Percentiles rank a stretch among this genome's conserved stretches.
Conservation (phyloP, 2,888 invertebrate genomes). For the Herminia tarsipennalis region DNA sequence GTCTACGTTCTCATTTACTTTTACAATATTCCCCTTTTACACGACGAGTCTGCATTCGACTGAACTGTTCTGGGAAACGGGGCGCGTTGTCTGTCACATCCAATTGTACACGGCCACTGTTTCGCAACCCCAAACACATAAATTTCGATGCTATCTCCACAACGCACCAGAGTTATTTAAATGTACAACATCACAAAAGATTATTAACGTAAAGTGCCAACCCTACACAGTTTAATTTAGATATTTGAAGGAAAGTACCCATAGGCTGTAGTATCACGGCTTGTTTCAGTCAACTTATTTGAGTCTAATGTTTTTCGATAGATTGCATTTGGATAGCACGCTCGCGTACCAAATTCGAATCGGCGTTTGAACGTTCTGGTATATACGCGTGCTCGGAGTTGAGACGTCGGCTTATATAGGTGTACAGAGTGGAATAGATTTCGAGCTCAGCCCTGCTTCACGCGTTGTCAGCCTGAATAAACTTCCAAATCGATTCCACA, state of each 20-base stretch:
- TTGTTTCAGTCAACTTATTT: conserved; percentile 43
- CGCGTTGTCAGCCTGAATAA: conserved; percentile 83
- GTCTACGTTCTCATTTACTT: conserved; percentile 46
- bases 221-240: conserved; percentile 49
- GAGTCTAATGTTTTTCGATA: conserved; percentile 57
- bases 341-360: conserved; percentile 53
- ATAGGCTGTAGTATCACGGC: conserved; percentile 24
- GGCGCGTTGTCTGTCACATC: conserved; percentile 64
- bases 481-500: conserved; percentile 83
- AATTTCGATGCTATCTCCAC: conserved; percentile 68
- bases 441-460: conserved; percentile 68
- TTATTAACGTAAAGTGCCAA: conserved; percentile 50
- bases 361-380: conserved; percentile 46
- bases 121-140: conserved; percentile 63
- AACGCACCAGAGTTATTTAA: conserved; percentile 59
- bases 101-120: conserved; percentile 60
- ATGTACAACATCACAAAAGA: conserved; percentile 58
- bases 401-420: conserved; percentile 50
- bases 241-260: conserved; percentile 28
- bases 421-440: conserved; percentile 69
- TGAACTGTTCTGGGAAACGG: conserved; percentile 57
- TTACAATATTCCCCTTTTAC: conserved; percentile 52
- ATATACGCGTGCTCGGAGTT: conserved; percentile 45
- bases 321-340: conserved; percentile 51
- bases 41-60: conserved; percentile 47